Base-by-base conservation (phyloP, 2,797 vertebrate genomes). In the Periparus ater region DNA sequence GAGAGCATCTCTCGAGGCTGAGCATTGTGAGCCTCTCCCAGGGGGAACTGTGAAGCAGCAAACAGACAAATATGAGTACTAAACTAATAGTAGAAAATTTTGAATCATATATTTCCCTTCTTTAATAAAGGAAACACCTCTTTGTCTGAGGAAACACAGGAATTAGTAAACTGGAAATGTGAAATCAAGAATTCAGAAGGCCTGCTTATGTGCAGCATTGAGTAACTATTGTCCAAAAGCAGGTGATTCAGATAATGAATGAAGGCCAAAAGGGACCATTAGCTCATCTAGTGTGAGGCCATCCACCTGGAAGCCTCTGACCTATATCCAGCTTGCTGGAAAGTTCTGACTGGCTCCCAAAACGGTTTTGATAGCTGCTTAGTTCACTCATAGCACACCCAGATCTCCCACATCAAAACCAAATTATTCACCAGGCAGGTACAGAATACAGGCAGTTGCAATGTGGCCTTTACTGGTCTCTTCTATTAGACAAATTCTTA, bases 131-230 rank as follows among this genome's bases (percentile, higher is more conserved):
- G 54, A 87, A 75, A 9, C 3, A 77, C 5, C 7, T 60, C 26
- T 29, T 58, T 48, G 3, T 66, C 36, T 72, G 78, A 78, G 80
- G 29, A 72, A 84, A 40, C 18, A 17, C 18, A 54, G 25, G 10
- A 65, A 68, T 57, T 40, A 57, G 48, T 63, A 36, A 88, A 44
- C 13, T 48, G 44, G n/a, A 40, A 30, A 21, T 54, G 26, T 78
- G 74, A 88, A 86, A 74, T 21, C 22, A 74, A 75, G 19, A 57
- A 50, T 78, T 75, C 53, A 60, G 67, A 75, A 92, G 36, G 11
- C 0, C 1, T 71, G 40, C 29, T 63, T 51, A 25, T 5, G 7
- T 60, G 47, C 26, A 53, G 23, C 6, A 2, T 11, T 51, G 18
- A 47, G 45, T 16, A 73, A 36, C 4, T 40, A 0, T 62, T 81